phyloP scores from a whole-genome alignment of 2,888 invertebrate genomes.

The Noctua pronuba region DNA sequence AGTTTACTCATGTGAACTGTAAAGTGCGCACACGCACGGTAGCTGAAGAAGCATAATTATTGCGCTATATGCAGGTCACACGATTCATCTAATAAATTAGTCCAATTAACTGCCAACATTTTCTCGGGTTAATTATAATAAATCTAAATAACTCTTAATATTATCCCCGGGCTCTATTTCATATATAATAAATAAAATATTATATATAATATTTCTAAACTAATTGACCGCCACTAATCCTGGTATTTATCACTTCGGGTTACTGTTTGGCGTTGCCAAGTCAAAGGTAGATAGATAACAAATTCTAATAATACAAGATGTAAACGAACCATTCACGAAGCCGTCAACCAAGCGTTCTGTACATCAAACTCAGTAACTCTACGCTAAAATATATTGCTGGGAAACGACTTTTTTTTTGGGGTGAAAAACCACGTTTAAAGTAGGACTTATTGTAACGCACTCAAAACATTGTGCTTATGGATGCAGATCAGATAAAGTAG shows the following conservation, averaged over 20 bases:
- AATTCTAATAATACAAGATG: not conserved
- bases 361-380: too few relatives aligned
- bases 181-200: too few relatives aligned
- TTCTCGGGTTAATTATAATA: not conserved
- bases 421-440: too few relatives aligned
- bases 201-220: constrained; percentile 13
- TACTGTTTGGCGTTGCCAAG: constrained; percentile 4
- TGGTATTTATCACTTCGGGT: not conserved
- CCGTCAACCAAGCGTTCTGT: too few relatives aligned
- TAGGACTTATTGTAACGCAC: too few relatives aligned
- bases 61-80: constrained; percentile 8
- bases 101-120: constrained; percentile 9
- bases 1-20: constrained; percentile 19
- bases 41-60: not conserved
- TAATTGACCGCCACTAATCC: constrained; percentile 30
- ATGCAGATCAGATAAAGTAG: too few relatives aligned
- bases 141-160: constrained; percentile 16
- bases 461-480: too few relatives aligned
- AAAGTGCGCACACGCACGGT: constrained; percentile 19
- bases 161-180: not conserved
- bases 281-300: not conserved
- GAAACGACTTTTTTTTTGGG: too few relatives aligned
- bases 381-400: too few relatives aligned
- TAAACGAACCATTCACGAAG: too few relatives aligned
- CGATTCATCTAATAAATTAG: not conserved